Evolutionary conservation across 1,140 invertebrate species (phyloP), one percentile per base, ranked within the genome.

Genomic region (Meloidogyne hapla): DNA sequence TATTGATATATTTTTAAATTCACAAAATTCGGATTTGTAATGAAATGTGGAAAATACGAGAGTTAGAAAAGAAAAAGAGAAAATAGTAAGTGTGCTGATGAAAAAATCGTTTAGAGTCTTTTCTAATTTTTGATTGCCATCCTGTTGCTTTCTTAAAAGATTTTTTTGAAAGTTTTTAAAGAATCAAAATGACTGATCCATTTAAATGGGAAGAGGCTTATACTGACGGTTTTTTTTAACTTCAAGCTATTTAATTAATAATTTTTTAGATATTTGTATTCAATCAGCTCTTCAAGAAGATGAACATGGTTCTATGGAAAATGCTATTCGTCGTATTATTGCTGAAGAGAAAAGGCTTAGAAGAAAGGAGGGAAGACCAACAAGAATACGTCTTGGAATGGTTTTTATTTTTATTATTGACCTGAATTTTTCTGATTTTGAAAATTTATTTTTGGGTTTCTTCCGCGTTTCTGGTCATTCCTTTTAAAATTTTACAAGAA

Each of bases 121-220:
- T 33, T 33, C 28, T 33, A 6, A 33, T 2, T 2, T 33, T 6
- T 6, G 28, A 2, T 2, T 33, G 6, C 6, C 28, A 2, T 33
- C 28, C 28, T 33, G 28, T 33, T 6, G 28, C 28, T 2, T 33
- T 33, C 28, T 33, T 33, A 33, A 2, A 2, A 33, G 28, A 33
- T 33, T 33, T 33, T 33, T 33, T 33, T 33, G 33, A 6, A 6
- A 33, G 9, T 33, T 33, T 33, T 33, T 6, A 33, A 33, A 33
- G 33, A 33, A 33, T 15, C 13, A 21, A n/a, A 56, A 56, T 56
- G 48, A n/a, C 48, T 21, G 48, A 56, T 56, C 48, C 48, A 33
- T 78, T 61, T 33, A 78, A 78, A 79, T 78, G 77, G 77, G 77
- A 78, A 61, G 45, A 69, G 23, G 77, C 77, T 69, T 78, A 78